phyloP scores from a whole-genome alignment of 2,888 invertebrate species.

The Allolobophora icterica region DNA sequence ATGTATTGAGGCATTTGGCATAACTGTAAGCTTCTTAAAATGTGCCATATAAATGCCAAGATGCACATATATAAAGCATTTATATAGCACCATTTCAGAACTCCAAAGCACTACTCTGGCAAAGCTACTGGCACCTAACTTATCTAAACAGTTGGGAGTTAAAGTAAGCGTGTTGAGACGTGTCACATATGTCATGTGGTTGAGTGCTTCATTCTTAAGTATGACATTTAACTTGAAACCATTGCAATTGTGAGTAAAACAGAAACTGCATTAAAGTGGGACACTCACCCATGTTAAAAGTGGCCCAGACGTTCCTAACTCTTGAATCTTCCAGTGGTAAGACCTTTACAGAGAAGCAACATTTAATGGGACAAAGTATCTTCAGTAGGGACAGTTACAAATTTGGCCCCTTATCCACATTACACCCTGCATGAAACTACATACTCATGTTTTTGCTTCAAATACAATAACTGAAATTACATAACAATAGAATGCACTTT shows the following conservation, averaged over 20 bases:
- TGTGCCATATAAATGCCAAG: background rate
- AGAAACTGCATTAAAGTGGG: background rate
- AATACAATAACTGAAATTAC: slow-evolving; percentile 6
- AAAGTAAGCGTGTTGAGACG: background rate
- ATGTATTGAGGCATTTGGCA: background rate
- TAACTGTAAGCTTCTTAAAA: background rate
- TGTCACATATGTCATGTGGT: background rate
- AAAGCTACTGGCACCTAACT: background rate
- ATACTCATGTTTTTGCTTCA: background rate
- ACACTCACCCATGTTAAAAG: background rate
- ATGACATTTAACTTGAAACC: background rate
- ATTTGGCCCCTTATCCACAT: background rate
- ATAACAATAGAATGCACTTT: background rate
- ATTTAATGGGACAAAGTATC: background rate
- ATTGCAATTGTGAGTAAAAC: background rate
- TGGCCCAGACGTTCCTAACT: background rate
- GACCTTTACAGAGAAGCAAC: too few relatives aligned
- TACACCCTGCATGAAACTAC: background rate
- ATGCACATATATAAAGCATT: background rate
- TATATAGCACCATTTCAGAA: too few relatives aligned
- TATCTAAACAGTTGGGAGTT: background rate
- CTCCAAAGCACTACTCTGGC: background rate
- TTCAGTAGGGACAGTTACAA: background rate
- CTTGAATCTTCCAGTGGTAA: background rate
- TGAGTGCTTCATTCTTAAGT: too few relatives aligned